Evolutionary conservation across 2,797 vertebrate genomes (phyloP).

Genomic region (Muraenolepis orangiensis): DNA sequence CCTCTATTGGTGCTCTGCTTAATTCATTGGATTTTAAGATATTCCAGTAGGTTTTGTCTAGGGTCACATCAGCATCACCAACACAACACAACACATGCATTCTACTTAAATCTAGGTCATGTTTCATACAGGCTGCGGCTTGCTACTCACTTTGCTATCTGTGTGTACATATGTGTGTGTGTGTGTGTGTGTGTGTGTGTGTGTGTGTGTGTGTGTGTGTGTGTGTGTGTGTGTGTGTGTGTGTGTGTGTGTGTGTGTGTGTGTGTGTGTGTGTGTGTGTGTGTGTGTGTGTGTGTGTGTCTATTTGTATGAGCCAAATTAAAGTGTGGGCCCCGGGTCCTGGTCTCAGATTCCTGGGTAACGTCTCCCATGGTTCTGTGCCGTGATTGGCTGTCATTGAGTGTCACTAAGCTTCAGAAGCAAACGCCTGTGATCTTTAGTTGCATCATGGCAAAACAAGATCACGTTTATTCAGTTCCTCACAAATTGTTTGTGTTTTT

Average conservation of each 20-base stretch:
- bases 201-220: too few species aligned
- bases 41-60: constrained; percentile 28
- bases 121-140: constrained; percentile 16
- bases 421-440: not conserved
- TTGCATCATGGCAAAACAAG: not conserved
- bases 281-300: not conserved
- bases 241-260: not conserved
- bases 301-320: not conserved
- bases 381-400: not conserved
- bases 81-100: not conserved
- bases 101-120: not conserved
- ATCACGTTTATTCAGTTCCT: not conserved
- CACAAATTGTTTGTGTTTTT: not conserved
- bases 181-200: not conserved
- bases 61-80: constrained; percentile 26
- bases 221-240: not conserved
- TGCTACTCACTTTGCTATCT: not conserved
- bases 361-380: not conserved
- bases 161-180: not conserved
- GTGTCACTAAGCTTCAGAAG: not conserved
- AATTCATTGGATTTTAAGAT: not conserved
- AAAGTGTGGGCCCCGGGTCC: not conserved
- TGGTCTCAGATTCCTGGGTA: not conserved
- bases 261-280: not conserved
- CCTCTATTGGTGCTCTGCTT: too few species aligned